phyloP scores from a whole-genome alignment of 2,888 invertebrate genomes.

The Phania funesta region DNA sequence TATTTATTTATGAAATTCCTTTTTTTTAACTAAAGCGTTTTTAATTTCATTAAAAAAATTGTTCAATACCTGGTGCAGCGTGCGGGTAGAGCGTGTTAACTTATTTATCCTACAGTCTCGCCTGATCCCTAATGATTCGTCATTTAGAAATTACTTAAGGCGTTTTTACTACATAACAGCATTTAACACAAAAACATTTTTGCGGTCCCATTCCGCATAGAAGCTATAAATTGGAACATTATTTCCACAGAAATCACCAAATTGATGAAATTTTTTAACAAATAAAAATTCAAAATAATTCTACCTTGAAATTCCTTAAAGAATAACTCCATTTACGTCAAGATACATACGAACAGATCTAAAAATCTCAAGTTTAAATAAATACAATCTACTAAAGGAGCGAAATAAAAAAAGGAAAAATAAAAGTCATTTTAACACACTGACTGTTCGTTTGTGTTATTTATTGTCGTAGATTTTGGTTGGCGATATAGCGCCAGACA shows the following conservation, averaged over 20 bases:
- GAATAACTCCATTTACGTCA: conserved; percentile 54
- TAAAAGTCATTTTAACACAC: conserved; percentile 37
- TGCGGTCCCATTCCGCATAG: background rate
- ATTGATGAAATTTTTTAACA: conserved; percentile 44
- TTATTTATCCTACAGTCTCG: too few relatives aligned
- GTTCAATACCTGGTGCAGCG: too few relatives aligned
- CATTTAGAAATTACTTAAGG: background rate
- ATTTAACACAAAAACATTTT: background rate
- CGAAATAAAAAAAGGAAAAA: background rate
- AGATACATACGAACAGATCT: conserved; percentile 1
- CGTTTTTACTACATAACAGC: background rate
- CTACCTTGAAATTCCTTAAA: conserved; percentile 56
- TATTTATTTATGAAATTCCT: too few relatives aligned
- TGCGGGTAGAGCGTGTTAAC: too few relatives aligned
- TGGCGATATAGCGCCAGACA: conserved; percentile 76
- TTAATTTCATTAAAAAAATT: too few relatives aligned
- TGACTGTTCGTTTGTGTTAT: conserved; percentile 70
- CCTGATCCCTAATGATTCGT: too few relatives aligned
- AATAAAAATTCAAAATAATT: conserved; percentile 56
- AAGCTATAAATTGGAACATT: conserved; percentile 8
- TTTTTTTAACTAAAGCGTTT: too few relatives aligned
- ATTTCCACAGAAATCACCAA: conserved; percentile 12
- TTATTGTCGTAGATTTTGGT: conserved; percentile 76
- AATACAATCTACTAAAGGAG: conserved; percentile 48
- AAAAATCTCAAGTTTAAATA: conserved; percentile 48